Conservation (phyloP, 2,113 vertebrate genomes). For the Plecturocebus donacophilus region DNA sequence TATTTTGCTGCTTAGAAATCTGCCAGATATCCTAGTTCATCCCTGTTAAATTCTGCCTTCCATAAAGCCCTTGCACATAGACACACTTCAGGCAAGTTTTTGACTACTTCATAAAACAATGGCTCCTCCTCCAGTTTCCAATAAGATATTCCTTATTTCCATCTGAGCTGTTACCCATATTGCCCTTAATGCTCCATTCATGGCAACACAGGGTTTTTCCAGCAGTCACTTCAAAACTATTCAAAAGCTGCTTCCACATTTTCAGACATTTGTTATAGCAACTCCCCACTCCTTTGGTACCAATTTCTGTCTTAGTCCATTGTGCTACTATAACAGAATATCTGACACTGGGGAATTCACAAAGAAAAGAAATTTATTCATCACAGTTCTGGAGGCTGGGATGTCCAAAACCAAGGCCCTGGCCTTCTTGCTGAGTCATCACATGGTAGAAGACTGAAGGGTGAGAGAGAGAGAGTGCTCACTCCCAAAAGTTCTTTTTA, state of each 20-base stretch:
- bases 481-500: not conserved
- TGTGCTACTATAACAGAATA: too few species aligned
- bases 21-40: too few species aligned
- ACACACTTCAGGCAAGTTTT: not conserved
- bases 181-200: too few species aligned
- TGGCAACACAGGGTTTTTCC: too few species aligned
- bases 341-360: too few species aligned
- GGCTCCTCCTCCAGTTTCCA: not conserved
- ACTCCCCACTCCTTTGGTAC: not conserved
- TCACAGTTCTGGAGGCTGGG: not conserved
- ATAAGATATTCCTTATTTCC: too few species aligned
- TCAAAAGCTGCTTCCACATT: not conserved
- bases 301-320: not conserved
- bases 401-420: not conserved
- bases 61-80: not conserved
- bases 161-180: too few species aligned
- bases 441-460: not conserved
- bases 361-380: not conserved
- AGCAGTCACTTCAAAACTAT: not conserved
- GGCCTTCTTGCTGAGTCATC: not conserved
- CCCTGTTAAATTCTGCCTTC: too few species aligned
- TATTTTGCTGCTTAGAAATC: too few species aligned
- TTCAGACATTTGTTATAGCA: not conserved
- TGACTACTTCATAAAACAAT: not conserved
- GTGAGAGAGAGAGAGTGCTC: too few species aligned